Evolutionary conservation across 2,888 invertebrate species (phyloP).

Genomic region (Metacarcinus magister): DNA sequence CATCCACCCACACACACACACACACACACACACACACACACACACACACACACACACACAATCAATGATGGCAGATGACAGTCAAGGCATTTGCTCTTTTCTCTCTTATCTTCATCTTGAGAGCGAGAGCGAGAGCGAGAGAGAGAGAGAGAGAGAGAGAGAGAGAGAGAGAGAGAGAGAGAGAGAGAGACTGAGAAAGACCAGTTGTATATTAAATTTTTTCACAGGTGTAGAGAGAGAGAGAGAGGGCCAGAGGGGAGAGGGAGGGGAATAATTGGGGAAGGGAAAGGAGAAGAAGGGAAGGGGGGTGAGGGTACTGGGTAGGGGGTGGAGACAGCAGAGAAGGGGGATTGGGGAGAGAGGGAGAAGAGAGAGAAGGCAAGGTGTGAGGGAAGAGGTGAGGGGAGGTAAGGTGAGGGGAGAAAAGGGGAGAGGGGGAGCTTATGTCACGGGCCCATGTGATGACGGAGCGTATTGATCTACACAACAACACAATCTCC

Average conservation of each 20-base stretch:
- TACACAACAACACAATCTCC: neutral
- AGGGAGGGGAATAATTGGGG: neutral
- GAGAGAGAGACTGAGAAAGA: slow-evolving; percentile 35
- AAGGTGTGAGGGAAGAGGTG: neutral
- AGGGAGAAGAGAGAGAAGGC: neutral
- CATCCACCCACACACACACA: neutral
- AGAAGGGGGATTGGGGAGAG: neutral
- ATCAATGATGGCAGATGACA: neutral
- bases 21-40: neutral
- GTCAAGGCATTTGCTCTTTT: neutral
- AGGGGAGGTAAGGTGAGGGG: neutral
- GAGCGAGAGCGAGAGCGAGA: slow-evolving; percentile 17
- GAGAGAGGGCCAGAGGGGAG: neutral
- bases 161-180: slow-evolving; percentile 22
- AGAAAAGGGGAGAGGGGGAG: neutral
- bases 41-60: slow-evolving; percentile 9
- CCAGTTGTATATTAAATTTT: neutral
- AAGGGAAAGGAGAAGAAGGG: neutral
- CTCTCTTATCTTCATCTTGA: neutral
- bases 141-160: slow-evolving; percentile 47
- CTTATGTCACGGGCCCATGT: neutral
- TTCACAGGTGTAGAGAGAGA: neutral
- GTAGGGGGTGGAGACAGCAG: too few relatives aligned
- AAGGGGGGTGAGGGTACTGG: neutral
- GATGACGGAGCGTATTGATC: neutral